phyloP scores from a whole-genome alignment of 92 coral and sea anemone genomes.

The Hydrozoanthus gracilis region DNA sequence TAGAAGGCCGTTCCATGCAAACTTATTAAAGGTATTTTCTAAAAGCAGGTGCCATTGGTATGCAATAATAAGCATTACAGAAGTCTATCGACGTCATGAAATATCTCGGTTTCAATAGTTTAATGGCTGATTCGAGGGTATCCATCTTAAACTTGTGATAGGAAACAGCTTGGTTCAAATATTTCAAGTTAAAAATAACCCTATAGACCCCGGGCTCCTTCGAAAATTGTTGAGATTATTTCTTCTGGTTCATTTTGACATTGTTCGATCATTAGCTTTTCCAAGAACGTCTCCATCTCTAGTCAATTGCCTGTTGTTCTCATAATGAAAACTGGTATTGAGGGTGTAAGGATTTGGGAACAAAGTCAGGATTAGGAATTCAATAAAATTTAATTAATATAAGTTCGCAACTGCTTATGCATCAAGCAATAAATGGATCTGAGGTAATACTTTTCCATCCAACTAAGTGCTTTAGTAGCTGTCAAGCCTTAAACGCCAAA shows the following conservation, averaged over 20 bases:
- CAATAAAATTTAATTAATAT: constrained; percentile 51
- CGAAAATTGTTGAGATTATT: constrained; percentile 16
- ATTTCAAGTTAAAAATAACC: constrained; percentile 54
- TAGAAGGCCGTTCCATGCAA: not conserved
- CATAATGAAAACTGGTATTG: constrained; percentile 37
- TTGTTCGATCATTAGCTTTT: constrained; percentile 10
- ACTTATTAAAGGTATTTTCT: not conserved
- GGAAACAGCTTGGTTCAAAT: not conserved
- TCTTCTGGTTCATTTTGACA: not conserved
- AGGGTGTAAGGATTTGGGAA: constrained; percentile 14
- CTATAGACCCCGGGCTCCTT: constrained; percentile 53
- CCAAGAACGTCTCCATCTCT: constrained; percentile 47
- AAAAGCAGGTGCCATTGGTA: too few species aligned
- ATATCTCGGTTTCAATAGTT: constrained; percentile 54
- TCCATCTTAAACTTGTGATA: too few species aligned
- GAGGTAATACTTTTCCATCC: too few species aligned
- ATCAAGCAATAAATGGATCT: too few species aligned
- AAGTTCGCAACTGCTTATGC: too few species aligned
- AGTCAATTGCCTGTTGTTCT: constrained; percentile 61
- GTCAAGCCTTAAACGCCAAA: too few species aligned
- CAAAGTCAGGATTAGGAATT: constrained; percentile 9
- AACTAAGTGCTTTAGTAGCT: too few species aligned
- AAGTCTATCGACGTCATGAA: too few species aligned
- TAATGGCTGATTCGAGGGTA: constrained; percentile 10
- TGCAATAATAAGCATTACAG: too few species aligned